phyloP scores from a whole-genome alignment of 1,140 invertebrate species.

The Papilio machaon region DNA sequence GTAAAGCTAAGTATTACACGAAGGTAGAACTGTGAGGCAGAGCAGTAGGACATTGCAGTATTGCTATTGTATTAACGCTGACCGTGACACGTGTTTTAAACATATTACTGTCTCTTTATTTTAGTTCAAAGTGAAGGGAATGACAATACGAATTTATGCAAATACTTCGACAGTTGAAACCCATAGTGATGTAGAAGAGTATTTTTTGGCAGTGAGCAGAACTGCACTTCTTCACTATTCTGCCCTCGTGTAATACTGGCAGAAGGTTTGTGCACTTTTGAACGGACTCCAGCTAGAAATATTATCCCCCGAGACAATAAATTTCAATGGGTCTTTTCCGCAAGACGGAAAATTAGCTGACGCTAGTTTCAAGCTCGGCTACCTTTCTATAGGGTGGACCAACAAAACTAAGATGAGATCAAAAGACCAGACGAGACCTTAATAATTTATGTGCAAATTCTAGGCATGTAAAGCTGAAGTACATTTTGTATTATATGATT shows the following conservation, averaged over 20 bases:
- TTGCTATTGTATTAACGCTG: neutral
- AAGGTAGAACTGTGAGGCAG: neutral
- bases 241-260: neutral
- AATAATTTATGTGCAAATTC: neutral
- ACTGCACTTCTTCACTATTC: neutral
- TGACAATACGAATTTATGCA: too few species aligned
- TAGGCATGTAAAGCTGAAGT: neutral
- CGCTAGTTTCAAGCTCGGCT: slow-evolving; percentile 35
- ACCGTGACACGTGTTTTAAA: too few species aligned
- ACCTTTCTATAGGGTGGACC: slow-evolving; percentile 25
- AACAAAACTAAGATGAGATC: slow-evolving; percentile 27
- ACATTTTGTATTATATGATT: neutral
- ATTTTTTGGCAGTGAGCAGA: too few species aligned
- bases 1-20: slow-evolving; percentile 33
- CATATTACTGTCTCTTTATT: too few species aligned
- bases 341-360: slow-evolving; percentile 49
- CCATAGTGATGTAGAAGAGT: too few species aligned
- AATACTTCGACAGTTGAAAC: too few species aligned
- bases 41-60: neutral
- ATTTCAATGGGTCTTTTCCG: slow-evolving; percentile 41
- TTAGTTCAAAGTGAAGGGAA: too few species aligned
- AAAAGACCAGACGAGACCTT: slow-evolving; percentile 17
- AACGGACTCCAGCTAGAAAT: slow-evolving; percentile 49
- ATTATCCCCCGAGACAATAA: slow-evolving; percentile 55
- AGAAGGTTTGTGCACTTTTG: slow-evolving; percentile 43